These are phyloP conservation scores for Helobdella robusta DNA, from an alignment of 2,888 invertebrate species.

Conservation along the genomic window DNA sequence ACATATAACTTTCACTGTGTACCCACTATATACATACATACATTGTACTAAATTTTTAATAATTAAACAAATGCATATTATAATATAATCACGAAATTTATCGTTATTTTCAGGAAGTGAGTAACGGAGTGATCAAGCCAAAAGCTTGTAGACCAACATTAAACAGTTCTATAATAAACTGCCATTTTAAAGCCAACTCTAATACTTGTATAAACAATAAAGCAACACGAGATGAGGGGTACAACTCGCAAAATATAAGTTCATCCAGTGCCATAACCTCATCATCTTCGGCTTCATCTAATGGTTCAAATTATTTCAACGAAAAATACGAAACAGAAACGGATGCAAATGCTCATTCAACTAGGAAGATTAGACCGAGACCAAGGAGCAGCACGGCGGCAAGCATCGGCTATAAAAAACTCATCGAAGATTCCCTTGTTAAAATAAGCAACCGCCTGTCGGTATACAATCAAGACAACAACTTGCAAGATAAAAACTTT, in stretches of 20 bases:
- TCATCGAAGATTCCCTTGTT: not conserved
- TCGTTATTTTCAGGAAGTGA: not conserved
- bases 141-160: not conserved
- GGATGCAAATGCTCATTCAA: not conserved
- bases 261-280: slow-evolving; percentile 18
- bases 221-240: slow-evolving; percentile 16
- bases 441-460: not conserved
- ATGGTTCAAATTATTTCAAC: not conserved
- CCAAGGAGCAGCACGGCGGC: slow-evolving; percentile 11
- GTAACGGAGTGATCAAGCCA: slow-evolving; percentile 3
- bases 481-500: too few species aligned
- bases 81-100: too few species aligned
- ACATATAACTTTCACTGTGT: too few species aligned
- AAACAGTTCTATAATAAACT: not conserved
- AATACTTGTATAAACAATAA: not conserved
- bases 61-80: too few species aligned
- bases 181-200: not conserved
- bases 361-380: not conserved
- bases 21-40: too few species aligned
- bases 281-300: slow-evolving; percentile 11
- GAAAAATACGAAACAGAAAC: not conserved
- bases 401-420: not conserved
- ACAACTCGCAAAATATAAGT: slow-evolving; percentile 23
- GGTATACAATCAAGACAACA: not conserved
- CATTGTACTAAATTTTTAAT: too few species aligned